Evolutionary conservation across 2,888 invertebrate genomes (phyloP).

Genomic region (Ischnura elegans): DNA sequence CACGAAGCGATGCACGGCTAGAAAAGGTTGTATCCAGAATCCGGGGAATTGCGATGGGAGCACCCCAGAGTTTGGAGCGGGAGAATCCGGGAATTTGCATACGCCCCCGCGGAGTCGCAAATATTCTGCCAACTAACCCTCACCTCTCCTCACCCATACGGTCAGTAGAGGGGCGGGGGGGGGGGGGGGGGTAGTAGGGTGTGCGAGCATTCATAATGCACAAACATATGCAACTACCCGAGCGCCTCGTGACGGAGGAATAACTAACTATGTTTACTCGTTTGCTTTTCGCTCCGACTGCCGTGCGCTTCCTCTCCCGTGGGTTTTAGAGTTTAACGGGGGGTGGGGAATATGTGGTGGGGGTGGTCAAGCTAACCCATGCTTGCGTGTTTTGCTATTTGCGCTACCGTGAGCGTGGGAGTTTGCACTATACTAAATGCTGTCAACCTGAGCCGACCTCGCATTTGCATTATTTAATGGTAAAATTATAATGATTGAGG

Average conservation of each 20-base stretch:
- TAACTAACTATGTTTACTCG: conserved; percentile 22
- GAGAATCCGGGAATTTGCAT: background rate
- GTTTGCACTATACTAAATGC: too few relatives aligned
- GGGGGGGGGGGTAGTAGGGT: background rate
- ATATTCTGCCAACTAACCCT: background rate
- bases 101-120: background rate
- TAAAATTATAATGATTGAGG: too few relatives aligned
- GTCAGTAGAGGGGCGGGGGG: background rate
- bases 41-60: background rate
- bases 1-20: background rate
- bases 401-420: too few relatives aligned
- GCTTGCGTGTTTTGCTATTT: background rate
- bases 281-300: conserved; percentile 1
- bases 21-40: background rate
- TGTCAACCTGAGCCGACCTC: too few relatives aligned
- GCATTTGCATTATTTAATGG: too few relatives aligned
- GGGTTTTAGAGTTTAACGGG: background rate
- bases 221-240: conserved; percentile 4
- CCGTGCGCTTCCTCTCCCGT: background rate
- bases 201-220: background rate
- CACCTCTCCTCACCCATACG: background rate
- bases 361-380: background rate
- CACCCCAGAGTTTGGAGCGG: background rate
- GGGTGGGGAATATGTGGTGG: background rate
- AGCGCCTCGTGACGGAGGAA: conserved; percentile 4